A percentile compares a stretch with the other conserved stretches of the same genome.
Conservation (phyloP, 2,888 invertebrate genomes). For the Villa cingulata region DNA sequence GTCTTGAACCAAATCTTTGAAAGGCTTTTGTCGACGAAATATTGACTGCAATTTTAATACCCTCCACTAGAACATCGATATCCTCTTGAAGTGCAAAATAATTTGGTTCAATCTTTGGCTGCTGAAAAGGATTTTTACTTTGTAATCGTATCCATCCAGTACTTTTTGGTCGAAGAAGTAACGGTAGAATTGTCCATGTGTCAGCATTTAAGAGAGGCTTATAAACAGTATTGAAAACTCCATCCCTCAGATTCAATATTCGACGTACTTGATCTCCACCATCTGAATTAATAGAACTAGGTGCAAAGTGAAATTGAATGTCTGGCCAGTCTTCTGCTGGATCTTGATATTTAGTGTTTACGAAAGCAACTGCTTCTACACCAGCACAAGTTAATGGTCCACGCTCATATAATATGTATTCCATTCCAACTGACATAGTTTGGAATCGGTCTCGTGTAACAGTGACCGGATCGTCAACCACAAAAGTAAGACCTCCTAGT, state of each 20-base stretch:
- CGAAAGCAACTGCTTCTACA: slow-evolving; percentile 75
- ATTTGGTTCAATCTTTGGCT: slow-evolving; percentile 81
- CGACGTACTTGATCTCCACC: slow-evolving; percentile 65
- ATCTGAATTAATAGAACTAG: slow-evolving; percentile 73
- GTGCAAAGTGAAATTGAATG: slow-evolving; percentile 75
- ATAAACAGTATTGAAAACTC: slow-evolving; percentile 72
- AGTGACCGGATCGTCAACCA: slow-evolving; percentile 66
- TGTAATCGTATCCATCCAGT: slow-evolving; percentile 74
- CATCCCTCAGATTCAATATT: slow-evolving; percentile 60
- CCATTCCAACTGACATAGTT: slow-evolving; percentile 60
- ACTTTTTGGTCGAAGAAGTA: slow-evolving; percentile 73
- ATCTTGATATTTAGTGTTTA: slow-evolving; percentile 78
- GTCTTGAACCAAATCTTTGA: slow-evolving; percentile 63
- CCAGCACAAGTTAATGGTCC: slow-evolving; percentile 76
- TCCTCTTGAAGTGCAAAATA: slow-evolving; percentile 81
- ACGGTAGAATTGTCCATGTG: slow-evolving; percentile 71
- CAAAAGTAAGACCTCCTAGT: slow-evolving; percentile 68
- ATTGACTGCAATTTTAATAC: slow-evolving; percentile 69
- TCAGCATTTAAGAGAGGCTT: slow-evolving; percentile 65
- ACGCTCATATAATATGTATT: slow-evolving; percentile 65
- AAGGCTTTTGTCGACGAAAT: slow-evolving; percentile 69
- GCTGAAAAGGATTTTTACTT: slow-evolving; percentile 64
- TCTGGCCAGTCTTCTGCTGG: slow-evolving; percentile 65
- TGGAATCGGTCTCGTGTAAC: slow-evolving; percentile 66
- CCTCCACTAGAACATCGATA: slow-evolving; percentile 62